Evolutionary conservation across 2,888 invertebrate species (phyloP), one percentile per base, ranked within the genome.

Genomic region (Incurvaria masculella): DNA sequence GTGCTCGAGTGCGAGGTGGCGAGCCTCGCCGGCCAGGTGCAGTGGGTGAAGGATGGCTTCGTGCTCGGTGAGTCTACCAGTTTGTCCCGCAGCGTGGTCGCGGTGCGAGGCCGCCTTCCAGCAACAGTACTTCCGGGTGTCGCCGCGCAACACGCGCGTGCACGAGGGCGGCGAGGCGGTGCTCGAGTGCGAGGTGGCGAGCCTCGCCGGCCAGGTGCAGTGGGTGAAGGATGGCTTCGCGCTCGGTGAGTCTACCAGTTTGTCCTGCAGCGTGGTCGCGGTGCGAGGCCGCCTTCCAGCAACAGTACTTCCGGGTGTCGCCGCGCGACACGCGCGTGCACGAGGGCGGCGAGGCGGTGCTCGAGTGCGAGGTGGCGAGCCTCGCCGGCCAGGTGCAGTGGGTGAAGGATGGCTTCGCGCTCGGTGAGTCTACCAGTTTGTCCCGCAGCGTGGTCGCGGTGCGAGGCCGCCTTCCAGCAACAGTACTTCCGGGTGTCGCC

Each of bases 141-240:
- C 86, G 23, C 93, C 93, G 14, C 81, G 83, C 51, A 89, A 91
- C 69, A 80, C 86, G 52, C 84, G 88, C 55, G 94, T 93, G 6
- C 86, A 89, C 53, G 91, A 92, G 64, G 92, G 94, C 8, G 84
- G 88, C 4, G 90, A 91, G 54, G 89, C 90, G 0, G 85, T 88
- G 53, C 76, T 95, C 60, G 87, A 89, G 60, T 96, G 96, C 68
- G 89, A 91, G 59, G 88, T 95, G 40, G 86, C 87, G 48, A 90
- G 94, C 73, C 80, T 89, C 56, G 89, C 85, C 2, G 96, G 96
- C 4, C 86, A 84, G 60, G 94, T 94, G 60, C 95, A 96, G 69
- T 96, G 96, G 96, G 91, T 92, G 47, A 94, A 94, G 67, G 94
- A 94, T 72, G 95, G 94, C 47, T 94, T 94, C 64, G 94, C 92